A percentile compares a stretch with the other conserved stretches of the same genome.
These are phyloP conservation scores for Mus caroli DNA, from an alignment of 2,797 vertebrate genomes.

Conservation along the genomic window DNA sequence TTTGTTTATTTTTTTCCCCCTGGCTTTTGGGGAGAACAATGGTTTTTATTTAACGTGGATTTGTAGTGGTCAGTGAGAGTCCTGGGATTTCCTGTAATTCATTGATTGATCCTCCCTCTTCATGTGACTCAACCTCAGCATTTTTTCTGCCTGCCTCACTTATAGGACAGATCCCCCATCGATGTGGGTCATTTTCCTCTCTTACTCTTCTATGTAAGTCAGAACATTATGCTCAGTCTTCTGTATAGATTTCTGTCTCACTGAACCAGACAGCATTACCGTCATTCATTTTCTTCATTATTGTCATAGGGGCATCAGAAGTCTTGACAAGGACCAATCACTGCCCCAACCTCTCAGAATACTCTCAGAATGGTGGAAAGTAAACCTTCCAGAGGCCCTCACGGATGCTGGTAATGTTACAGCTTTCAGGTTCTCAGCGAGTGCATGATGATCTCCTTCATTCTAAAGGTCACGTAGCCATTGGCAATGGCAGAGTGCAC, in stretches of 20 bases:
- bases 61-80: background rate
- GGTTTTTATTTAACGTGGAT: conserved; percentile 1
- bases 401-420: background rate
- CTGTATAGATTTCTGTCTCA: conserved; percentile 46
- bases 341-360: background rate
- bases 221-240: conserved; percentile 36
- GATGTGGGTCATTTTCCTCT: background rate
- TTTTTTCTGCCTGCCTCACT: conserved; percentile 59
- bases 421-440: conserved; percentile 57
- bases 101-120: background rate
- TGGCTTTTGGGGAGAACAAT: conserved; percentile 30
- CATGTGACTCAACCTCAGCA: background rate
- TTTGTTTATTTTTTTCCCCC: conserved; percentile 20
- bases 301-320: conserved; percentile 46
- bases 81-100: conserved; percentile 24
- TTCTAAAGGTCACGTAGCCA: conserved; percentile 74
- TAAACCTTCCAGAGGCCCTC: conserved; percentile 57
- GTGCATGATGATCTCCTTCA: conserved; percentile 42
- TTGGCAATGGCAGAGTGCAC: conserved; percentile 63
- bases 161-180: conserved; percentile 28
- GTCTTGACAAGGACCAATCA: conserved; percentile 52
- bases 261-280: conserved; percentile 32
- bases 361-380: background rate
- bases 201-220: background rate
- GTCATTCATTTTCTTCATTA: conserved; percentile 67